Evolutionary conservation across 2,888 invertebrate genomes (phyloP).

Genomic region (Chaetogeoica ovagalla): DNA sequence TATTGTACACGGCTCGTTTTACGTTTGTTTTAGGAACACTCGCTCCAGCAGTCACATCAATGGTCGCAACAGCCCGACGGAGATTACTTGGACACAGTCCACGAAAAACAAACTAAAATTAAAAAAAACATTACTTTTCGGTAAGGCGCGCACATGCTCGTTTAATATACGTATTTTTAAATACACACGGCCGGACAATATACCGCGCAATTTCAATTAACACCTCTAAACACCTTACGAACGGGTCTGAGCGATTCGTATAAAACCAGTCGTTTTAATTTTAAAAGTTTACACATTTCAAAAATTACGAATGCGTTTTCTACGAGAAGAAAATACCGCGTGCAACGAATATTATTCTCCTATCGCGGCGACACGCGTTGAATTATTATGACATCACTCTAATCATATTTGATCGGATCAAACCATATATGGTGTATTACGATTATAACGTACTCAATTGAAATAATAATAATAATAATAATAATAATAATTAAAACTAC

Average conservation of each 20-base stretch:
- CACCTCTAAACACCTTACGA: neutral
- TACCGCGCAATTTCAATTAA: constrained; percentile 16
- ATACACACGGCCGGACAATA: constrained; percentile 15
- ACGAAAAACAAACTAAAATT: constrained; percentile 42
- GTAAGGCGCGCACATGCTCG: constrained; percentile 40
- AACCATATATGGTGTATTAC: too few species aligned
- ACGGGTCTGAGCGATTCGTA: neutral
- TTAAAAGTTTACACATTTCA: neutral
- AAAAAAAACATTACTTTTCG: constrained; percentile 38
- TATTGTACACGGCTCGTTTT: constrained; percentile 17
- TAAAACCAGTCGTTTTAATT: constrained; percentile 4
- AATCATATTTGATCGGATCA: too few species aligned
- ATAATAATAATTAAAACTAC: too few species aligned
- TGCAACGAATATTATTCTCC: neutral
- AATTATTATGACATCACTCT: too few species aligned
- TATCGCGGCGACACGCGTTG: too few species aligned
- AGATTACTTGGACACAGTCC: constrained; percentile 44
- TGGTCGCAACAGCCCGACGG: constrained; percentile 23
- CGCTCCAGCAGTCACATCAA: constrained; percentile 43
- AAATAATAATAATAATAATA: too few species aligned
- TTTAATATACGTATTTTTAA: constrained; percentile 43
- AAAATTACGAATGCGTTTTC: neutral
- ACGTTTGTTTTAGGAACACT: constrained; percentile 35
- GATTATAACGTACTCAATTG: too few species aligned
- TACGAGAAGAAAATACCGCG: neutral